Percentiles rank a stretch among this genome's conserved stretches.
Conservation (phyloP, 2,113 vertebrate species). For the Melospiza georgiana region DNA sequence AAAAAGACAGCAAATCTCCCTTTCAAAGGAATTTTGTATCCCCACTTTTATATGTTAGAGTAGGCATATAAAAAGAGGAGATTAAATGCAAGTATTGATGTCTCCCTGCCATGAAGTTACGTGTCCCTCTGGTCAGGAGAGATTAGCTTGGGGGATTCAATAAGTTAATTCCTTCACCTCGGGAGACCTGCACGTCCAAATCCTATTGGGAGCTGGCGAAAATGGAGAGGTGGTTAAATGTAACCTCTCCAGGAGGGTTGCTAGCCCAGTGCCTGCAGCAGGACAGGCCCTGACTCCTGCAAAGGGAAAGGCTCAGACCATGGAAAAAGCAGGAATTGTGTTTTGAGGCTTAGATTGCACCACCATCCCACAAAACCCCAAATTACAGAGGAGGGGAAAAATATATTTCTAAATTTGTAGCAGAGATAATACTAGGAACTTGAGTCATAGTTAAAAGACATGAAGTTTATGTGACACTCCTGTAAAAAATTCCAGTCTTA, state of each 20-base stretch:
- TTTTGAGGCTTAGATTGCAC: not conserved
- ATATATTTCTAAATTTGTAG: not conserved
- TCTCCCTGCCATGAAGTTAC: not conserved
- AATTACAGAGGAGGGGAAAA: not conserved
- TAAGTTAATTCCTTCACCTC: slow-evolving; percentile 48
- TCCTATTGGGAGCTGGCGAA: not conserved
- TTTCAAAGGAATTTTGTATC: not conserved
- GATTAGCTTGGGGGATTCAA: slow-evolving; percentile 25
- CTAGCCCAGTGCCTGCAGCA: fast-evolving
- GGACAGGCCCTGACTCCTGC: not conserved
- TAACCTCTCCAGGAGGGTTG: not conserved
- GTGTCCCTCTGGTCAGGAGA: not conserved
- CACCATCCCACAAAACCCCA: not conserved
- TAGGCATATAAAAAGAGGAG: not conserved
- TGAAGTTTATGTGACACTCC: not conserved
- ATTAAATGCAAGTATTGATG: not conserved
- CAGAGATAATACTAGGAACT: not conserved
- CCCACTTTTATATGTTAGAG: not conserved
- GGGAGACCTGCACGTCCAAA: not conserved
- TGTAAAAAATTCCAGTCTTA: not conserved
- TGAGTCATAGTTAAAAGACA: slow-evolving; percentile 24
- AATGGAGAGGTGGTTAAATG: not conserved
- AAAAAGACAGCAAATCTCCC: not conserved
- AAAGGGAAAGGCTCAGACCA: not conserved
- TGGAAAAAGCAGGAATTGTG: not conserved